Evolutionary conservation across 2,888 invertebrate genomes (phyloP).

Genomic region (Biston betularia): DNA sequence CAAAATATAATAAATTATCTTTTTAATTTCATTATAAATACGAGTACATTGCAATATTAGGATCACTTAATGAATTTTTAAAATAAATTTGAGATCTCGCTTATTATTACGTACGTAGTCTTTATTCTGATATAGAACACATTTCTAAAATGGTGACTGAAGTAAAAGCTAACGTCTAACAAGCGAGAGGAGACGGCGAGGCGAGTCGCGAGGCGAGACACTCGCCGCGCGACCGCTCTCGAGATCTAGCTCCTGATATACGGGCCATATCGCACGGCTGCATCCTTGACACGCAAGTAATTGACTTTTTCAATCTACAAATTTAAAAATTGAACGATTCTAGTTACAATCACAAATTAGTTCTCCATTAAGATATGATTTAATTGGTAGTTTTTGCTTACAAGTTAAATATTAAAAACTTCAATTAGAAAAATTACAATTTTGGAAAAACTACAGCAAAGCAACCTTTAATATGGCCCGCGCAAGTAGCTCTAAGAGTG

Average conservation of each 20-base stretch:
- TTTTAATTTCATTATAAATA: slow-evolving; percentile 79
- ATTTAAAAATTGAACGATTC: slow-evolving; percentile 39
- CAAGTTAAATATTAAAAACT: slow-evolving; percentile 14
- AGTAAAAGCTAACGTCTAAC: slow-evolving; percentile 80
- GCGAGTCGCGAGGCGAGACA: slow-evolving; percentile 32
- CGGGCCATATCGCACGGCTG: slow-evolving; percentile 59
- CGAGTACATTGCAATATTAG: slow-evolving; percentile 75
- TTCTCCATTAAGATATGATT: slow-evolving; percentile 30
- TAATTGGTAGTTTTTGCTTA: slow-evolving; percentile 29
- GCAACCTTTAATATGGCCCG: slow-evolving; percentile 58
- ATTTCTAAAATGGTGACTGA: slow-evolving; percentile 82
- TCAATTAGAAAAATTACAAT: slow-evolving; percentile 21
- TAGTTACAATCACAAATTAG: slow-evolving; percentile 36
- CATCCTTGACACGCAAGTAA: slow-evolving; percentile 41
- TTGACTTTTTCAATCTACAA: slow-evolving; percentile 42
- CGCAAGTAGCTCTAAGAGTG: slow-evolving; percentile 69
- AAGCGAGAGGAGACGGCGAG: slow-evolving; percentile 74
- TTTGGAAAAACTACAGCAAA: slow-evolving; percentile 26
- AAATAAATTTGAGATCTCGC: slow-evolving; percentile 87
- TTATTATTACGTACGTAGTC: slow-evolving; percentile 86
- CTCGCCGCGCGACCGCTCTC: slow-evolving; percentile 32
- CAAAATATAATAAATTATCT: slow-evolving; percentile 86
- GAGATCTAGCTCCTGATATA: slow-evolving; percentile 54
- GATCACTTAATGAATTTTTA: slow-evolving; percentile 83
- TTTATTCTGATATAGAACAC: slow-evolving; percentile 84